Base-by-base conservation (phyloP, 1,140 invertebrate species). In the Pseudomyrmex sp. region DNA sequence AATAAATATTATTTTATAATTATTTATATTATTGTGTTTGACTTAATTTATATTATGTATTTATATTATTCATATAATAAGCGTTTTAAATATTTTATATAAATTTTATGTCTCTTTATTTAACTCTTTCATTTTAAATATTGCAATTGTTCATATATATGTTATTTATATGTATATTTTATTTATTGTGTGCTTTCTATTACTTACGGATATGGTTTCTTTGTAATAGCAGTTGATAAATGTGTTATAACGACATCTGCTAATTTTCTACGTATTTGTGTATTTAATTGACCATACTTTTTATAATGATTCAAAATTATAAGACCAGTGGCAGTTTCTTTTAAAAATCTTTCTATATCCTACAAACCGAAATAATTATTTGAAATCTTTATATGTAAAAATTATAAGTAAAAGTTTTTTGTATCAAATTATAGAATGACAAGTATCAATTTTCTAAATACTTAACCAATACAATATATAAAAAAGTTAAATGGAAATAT, bases 181-280 rank as follows among this genome's bases (percentile, higher is more conserved):
- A 35, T 7, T 35, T 5, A 35, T 35, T 35, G 10, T 46, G 5
- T 63, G 26, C 13, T 65, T 18, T 46, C 1, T 46, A 46, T 65
- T 65, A 65, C 35, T 62, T 62, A 63, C 13, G 61, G 23, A 65
- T 20, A 46, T 12, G 63, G 63, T 48, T 65, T 65, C 9, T 65
- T 65, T 0, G 9, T 46, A 7, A 65, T 46, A 65, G n/a, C n/a
- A 18, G 46, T 65, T 65, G 63, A 35, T 20, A 65, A 65, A 65
- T 65, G 35, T 65, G 63, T 65, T 12, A 65, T 46, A 18, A 65
- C n/a, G 7, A 46, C 63, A 65, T 65, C 35, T 46, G 35, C 61
- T 63, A 63, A 35, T 63, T 63, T 63, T 63, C 13, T 35, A 35
- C 35, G 35, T 35, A 35, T 35, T 35, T 35, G 35, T 35, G 35